A percentile compares a stretch with the other conserved stretches of the same genome.
phyloP scores from a whole-genome alignment of 2,888 invertebrate genomes.

The Cepaea hortensis region DNA sequence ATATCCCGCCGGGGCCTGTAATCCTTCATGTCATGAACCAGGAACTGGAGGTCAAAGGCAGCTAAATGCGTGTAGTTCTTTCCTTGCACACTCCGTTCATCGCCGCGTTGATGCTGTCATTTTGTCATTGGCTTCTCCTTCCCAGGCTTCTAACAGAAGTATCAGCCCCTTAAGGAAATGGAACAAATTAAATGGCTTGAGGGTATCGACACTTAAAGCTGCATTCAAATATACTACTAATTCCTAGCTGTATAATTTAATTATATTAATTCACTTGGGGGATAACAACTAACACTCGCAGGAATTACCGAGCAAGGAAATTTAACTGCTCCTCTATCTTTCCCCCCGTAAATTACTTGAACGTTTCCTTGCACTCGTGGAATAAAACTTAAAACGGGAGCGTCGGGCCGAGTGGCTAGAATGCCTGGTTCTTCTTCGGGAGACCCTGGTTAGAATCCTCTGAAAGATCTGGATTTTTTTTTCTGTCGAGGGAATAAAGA shows the following conservation, averaged over 20 bases:
- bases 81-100: background rate
- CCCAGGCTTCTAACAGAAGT: background rate
- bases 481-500: too few relatives aligned
- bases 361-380: too few relatives aligned
- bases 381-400: too few relatives aligned
- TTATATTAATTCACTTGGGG: background rate
- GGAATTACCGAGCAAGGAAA: too few relatives aligned
- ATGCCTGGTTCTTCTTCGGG: too few relatives aligned
- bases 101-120: constrained; percentile 32
- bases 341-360: too few relatives aligned
- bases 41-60: constrained; percentile 28
- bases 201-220: background rate
- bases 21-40: constrained; percentile 27
- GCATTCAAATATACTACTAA: background rate
- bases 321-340: too few relatives aligned
- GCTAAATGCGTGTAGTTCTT: constrained; percentile 5
- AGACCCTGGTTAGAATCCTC: too few relatives aligned
- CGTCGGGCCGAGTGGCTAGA: too few relatives aligned
- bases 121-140: constrained; percentile 31
- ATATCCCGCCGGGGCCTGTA: constrained; percentile 11
- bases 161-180: constrained; percentile 22
- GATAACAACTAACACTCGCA: background rate
- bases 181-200: constrained; percentile 11
- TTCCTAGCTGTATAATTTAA: constrained; percentile 5
- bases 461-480: too few relatives aligned